Percentiles rank a stretch among this genome's conserved stretches.
Conservation (phyloP, 2,888 invertebrate species). For the Zaprionus bogoriensis region DNA sequence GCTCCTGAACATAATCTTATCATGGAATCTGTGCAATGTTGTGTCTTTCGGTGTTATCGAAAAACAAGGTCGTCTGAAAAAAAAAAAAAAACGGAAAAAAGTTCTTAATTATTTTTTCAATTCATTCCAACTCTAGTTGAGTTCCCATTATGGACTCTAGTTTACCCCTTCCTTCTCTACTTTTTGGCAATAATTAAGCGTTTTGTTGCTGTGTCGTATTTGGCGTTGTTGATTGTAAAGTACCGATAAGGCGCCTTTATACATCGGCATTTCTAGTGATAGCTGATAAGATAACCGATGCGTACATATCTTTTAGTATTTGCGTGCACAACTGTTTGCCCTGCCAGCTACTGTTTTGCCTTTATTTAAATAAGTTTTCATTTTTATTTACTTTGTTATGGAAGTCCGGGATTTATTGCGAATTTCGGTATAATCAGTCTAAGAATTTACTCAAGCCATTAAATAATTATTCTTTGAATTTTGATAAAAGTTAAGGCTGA, state of each 20-base stretch:
- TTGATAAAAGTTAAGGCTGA: not conserved
- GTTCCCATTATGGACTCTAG: not conserved
- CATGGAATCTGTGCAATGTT: slow-evolving; percentile 22
- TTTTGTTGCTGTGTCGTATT: slow-evolving; percentile 43
- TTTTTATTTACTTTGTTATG: not conserved
- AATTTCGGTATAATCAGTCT: not conserved
- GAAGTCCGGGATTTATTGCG: not conserved
- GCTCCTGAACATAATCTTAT: slow-evolving; percentile 43
- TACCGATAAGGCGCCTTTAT: slow-evolving; percentile 49
- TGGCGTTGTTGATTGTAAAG: slow-evolving; percentile 35
- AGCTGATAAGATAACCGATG: slow-evolving; percentile 55
- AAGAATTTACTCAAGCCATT: not conserved
- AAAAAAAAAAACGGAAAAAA: not conserved
- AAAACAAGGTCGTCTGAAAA: slow-evolving; percentile 54
- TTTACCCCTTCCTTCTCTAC: not conserved
- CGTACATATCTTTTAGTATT: slow-evolving; percentile 11
- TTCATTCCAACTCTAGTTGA: not conserved
- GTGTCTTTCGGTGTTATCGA: slow-evolving; percentile 29
- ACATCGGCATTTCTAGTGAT: slow-evolving; percentile 53
- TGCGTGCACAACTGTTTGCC: slow-evolving; percentile 28
- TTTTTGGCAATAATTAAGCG: slow-evolving; percentile 42
- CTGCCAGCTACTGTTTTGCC: slow-evolving; percentile 39
- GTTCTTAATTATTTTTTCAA: not conserved
- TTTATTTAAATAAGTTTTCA: slow-evolving; percentile 45
- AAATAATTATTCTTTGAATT: slow-evolving; percentile 6